These are phyloP conservation scores for Elaphurus davidianus DNA, from an alignment of 2,113 vertebrate species.

Conservation along the genomic window DNA sequence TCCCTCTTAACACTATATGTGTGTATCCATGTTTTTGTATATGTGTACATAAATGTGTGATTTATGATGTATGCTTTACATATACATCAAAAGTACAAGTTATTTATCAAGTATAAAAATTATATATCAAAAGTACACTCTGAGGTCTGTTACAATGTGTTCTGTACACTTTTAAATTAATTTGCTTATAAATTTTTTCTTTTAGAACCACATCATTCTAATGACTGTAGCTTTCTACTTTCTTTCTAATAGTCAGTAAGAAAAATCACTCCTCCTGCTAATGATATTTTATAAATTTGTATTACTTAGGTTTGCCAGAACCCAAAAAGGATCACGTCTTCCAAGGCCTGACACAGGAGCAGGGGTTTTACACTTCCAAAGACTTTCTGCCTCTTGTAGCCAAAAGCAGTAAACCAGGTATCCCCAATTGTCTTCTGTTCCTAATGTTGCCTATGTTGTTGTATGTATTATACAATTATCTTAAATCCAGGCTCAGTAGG, in stretches of 20 bases:
- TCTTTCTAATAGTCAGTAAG: neutral
- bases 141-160: neutral
- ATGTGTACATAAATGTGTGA: neutral
- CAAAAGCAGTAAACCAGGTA: slow-evolving; percentile 92
- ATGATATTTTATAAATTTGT: slow-evolving; percentile 28
- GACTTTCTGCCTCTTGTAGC: slow-evolving; percentile 93
- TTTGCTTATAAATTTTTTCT: neutral
- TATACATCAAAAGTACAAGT: neutral
- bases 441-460: neutral
- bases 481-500: neutral
- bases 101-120: neutral
- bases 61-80: neutral
- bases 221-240: neutral
- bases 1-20: neutral
- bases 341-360: slow-evolving; percentile 84
- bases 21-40: neutral
- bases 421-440: neutral
- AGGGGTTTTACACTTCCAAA: slow-evolving; percentile 95
- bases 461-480: neutral
- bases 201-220: neutral
- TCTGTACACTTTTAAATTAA: neutral
- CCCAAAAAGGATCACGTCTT: slow-evolving; percentile 90
- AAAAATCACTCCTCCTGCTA: neutral
- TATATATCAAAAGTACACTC: neutral
- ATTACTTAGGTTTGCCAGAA: slow-evolving; percentile 90